phyloP scores from a whole-genome alignment of 2,888 invertebrate species.

The Leptothorax acervorum region DNA sequence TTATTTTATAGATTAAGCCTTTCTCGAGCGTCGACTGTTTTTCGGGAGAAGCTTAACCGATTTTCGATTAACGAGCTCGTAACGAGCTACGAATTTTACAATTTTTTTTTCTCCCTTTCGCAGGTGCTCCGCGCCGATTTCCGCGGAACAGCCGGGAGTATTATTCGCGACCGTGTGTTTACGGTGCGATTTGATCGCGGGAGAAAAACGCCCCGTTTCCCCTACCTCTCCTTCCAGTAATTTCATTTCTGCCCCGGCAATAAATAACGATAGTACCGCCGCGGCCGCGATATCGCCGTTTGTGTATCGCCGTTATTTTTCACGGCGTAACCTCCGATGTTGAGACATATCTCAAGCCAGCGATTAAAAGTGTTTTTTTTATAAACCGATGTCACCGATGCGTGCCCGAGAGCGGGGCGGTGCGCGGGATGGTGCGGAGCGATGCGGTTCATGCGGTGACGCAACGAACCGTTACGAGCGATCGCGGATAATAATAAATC shows the following conservation, averaged over 20 bases:
- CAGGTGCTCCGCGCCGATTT: background rate
- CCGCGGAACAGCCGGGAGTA: background rate
- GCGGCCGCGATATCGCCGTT: constrained; percentile 31
- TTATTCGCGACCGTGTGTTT: constrained; percentile 23
- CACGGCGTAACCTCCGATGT: constrained; percentile 63
- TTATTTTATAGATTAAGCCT: background rate
- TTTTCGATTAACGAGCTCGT: background rate
- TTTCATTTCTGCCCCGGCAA: constrained; percentile 32
- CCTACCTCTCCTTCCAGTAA: constrained; percentile 17
- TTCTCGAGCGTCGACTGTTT: background rate
- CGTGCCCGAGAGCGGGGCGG: constrained; percentile 35
- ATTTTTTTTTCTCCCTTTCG: background rate
- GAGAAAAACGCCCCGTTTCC: constrained; percentile 1
- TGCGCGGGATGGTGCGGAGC: background rate
- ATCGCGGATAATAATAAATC: constrained; percentile 63
- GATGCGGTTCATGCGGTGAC: background rate
- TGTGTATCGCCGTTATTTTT: constrained; percentile 55
- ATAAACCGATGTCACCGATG: constrained; percentile 48
- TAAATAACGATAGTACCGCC: constrained; percentile 38
- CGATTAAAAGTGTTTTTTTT: constrained; percentile 65
- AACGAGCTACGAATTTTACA: background rate
- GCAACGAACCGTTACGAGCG: constrained; percentile 32
- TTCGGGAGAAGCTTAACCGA: background rate
- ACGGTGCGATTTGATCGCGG: background rate
- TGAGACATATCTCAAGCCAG: constrained; percentile 55